phyloP scores from a whole-genome alignment of 2,113 vertebrate genomes.

The Melanerpes aurifrons region DNA sequence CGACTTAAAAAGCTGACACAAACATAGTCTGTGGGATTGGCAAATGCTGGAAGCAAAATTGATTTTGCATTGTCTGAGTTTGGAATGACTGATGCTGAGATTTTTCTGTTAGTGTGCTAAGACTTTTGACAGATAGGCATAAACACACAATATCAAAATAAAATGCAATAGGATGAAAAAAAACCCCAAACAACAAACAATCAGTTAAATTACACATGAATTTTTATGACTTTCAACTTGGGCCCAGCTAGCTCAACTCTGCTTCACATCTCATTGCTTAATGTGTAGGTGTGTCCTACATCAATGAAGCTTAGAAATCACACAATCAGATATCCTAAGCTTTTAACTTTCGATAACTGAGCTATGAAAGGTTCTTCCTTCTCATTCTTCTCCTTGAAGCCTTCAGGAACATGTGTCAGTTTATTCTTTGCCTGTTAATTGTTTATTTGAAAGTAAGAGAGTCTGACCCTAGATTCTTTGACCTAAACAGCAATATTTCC shows the following conservation, averaged over 20 bases:
- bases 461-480: neutral
- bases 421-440: neutral
- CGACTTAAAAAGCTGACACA: conserved; percentile 22
- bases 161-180: neutral
- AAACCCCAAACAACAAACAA: neutral
- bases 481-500: neutral
- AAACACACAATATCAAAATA: neutral
- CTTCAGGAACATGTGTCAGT: neutral
- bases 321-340: neutral
- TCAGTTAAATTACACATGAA: neutral
- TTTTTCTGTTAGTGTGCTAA: neutral
- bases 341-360: conserved; percentile 25
- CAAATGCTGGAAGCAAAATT: conserved; percentile 21
- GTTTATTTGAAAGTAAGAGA: neutral
- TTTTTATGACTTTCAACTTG: conserved; percentile 6
- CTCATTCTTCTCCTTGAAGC: neutral
- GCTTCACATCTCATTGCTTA: neutral
- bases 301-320: conserved; percentile 32
- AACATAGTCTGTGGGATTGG: neutral
- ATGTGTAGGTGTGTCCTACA: neutral
- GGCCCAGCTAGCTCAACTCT: neutral
- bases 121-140: neutral
- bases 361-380: neutral
- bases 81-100: neutral
- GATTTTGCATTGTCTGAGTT: conserved; percentile 38